Evolutionary conservation across 1,140 invertebrate genomes (phyloP), one percentile per base, ranked within the genome.

Genomic region (Panulirus ornatus): DNA sequence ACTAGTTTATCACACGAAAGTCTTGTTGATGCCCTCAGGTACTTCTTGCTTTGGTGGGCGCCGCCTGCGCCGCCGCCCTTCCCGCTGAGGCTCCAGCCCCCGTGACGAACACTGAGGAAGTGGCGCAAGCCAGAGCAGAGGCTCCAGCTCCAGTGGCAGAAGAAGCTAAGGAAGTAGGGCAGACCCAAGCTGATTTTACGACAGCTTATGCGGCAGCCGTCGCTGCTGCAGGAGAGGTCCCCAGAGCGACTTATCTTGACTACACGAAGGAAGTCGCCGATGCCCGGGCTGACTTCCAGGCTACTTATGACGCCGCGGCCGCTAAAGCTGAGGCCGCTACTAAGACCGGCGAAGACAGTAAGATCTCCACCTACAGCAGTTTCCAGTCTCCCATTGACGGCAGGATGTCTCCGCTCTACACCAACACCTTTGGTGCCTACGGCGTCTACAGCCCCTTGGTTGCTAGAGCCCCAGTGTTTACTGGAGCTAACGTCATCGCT

Each of bases 51-150:
- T 38, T 86, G 84, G 84, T 86, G 84, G 84, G 84, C 84, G 73
- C 51, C 71, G 63, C 73, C 44, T 86, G 44, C 84, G 84, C 84
- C 71, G 84, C 84, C 84, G 84, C 84, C 71, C 84, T 86, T 78
- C 84, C 84, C 40, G 11, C 58, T 71, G 84, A 76, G 27, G 82
- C 38, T 34, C 54, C 81, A 11, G 51, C 27, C 58, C 82, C 82
- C 3, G 82, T 84, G 36, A 27, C 54, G 82, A 63, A 84, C 82
- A 84, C 82, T 36, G 40, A 71, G 82, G 82, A 84, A 84, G 82
- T 84, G 82, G 82, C 42, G 82, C 58, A 84, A 84, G 82, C 82
- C 82, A 84, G 34, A 70, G n/a, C n/a, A n/a, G n/a, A n/a, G n/a
- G n/a, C n/a, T n/a, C n/a, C n/a, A n/a, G n/a, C n/a, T n/a, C n/a